phyloP scores from a whole-genome alignment of 1,140 invertebrate genomes.

The Hyposmocoma kahamanoa region DNA sequence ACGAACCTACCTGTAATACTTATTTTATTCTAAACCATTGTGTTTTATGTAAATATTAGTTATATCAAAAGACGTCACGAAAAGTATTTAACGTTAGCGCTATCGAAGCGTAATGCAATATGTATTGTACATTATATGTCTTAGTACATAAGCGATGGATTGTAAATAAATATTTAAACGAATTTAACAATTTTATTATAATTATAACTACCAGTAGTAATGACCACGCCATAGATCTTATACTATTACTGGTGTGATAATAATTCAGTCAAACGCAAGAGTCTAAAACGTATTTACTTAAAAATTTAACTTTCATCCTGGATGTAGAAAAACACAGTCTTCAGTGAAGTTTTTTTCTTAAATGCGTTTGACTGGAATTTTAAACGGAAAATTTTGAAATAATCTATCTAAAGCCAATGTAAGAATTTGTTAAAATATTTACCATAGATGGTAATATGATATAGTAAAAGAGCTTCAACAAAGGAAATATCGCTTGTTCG shows the following conservation, averaged over 20 bases:
- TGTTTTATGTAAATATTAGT: constrained; percentile 10
- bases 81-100: constrained; percentile 10
- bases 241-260: too few species aligned
- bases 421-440: too few species aligned
- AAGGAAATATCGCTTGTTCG: not conserved
- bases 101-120: constrained; percentile 31
- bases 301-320: too few species aligned
- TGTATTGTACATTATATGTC: constrained; percentile 43
- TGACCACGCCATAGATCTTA: constrained; percentile 26
- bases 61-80: not conserved
- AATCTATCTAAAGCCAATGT: too few species aligned
- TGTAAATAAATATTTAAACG: constrained; percentile 70
- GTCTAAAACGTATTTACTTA: too few species aligned
- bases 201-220: constrained; percentile 30
- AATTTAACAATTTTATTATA: constrained; percentile 56
- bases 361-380: too few species aligned
- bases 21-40: not conserved
- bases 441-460: too few species aligned
- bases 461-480: constrained; percentile 3
- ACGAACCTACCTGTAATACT: too few species aligned
- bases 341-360: too few species aligned
- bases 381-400: too few species aligned
- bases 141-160: constrained; percentile 21
- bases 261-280: too few species aligned
- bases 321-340: too few species aligned